These are phyloP conservation scores for Ornithoptera alexandrae DNA, from an alignment of 2,888 invertebrate species.

Conservation along the genomic window DNA sequence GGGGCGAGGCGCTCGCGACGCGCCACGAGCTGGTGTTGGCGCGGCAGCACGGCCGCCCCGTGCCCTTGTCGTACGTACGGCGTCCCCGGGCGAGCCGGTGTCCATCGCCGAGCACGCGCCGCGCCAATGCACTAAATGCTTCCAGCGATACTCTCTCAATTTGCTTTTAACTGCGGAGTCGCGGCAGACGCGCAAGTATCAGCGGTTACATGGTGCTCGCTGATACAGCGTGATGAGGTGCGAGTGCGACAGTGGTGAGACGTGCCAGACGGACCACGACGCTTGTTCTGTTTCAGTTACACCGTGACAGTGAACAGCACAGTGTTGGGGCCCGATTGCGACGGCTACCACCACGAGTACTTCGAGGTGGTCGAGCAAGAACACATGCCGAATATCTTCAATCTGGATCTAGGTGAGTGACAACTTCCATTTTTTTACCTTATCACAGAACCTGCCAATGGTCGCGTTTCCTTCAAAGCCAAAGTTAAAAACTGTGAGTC, in stretches of 20 bases:
- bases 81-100: too few relatives aligned
- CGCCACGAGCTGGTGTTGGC: conserved; percentile 57
- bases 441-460: background rate
- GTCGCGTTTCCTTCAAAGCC: too few relatives aligned
- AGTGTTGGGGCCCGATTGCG: conserved; percentile 55
- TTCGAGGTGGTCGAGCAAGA: conserved; percentile 39
- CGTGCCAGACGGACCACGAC: background rate
- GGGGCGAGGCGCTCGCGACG: conserved; percentile 55
- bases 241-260: background rate
- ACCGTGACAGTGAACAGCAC: conserved; percentile 64
- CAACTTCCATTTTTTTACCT: background rate
- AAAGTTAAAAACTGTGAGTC: too few relatives aligned
- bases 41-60: conserved; percentile 44
- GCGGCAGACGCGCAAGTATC: too few relatives aligned
- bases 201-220: too few relatives aligned
- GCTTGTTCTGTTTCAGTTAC: conserved; percentile 47
- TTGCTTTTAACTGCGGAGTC: too few relatives aligned
- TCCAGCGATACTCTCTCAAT: too few relatives aligned
- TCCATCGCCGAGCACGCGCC: too few relatives aligned
- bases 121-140: too few relatives aligned
- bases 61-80: conserved; percentile 49
- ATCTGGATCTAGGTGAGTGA: conserved; percentile 49
- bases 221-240: too few relatives aligned
- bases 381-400: conserved; percentile 41
- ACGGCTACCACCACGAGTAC: conserved; percentile 63